Evolutionary conservation across 2,113 vertebrate genomes (phyloP).

Genomic region (Anas platyrhynchos): DNA sequence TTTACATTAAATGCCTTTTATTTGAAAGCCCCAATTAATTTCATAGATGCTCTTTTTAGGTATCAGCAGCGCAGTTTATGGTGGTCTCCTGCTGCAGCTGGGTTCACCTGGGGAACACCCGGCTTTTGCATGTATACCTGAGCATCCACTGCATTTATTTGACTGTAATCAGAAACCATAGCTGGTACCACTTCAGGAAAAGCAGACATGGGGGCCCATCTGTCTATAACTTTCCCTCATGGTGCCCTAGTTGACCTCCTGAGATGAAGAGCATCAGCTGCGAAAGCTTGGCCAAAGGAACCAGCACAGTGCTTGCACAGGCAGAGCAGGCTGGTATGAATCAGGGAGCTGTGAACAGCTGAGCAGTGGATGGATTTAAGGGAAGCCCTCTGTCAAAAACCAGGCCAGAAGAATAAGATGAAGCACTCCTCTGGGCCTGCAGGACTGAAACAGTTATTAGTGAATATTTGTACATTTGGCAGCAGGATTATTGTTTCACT

Average conservation of each 20-base stretch:
- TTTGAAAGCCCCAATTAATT: constrained; percentile 67
- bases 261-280: background rate
- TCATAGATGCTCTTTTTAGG: background rate
- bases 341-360: constrained; percentile 23
- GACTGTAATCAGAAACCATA: background rate
- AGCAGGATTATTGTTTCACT: constrained; percentile 65
- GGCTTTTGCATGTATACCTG: rapidly evolving
- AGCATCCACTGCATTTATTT: background rate
- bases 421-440: constrained; percentile 18
- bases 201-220: background rate
- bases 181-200: background rate
- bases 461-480: constrained; percentile 60
- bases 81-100: background rate
- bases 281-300: background rate
- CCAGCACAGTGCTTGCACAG: background rate
- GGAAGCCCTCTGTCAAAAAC: constrained; percentile 36
- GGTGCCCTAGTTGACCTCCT: background rate
- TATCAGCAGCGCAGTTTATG: background rate
- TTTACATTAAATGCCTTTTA: constrained; percentile 65
- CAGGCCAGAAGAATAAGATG: constrained; percentile 3
- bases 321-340: background rate
- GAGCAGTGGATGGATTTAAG: background rate
- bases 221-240: background rate
- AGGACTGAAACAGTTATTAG: constrained; percentile 18
- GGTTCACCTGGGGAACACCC: background rate